Evolutionary conservation across 2,797 vertebrate genomes (phyloP), one percentile per base, ranked within the genome.

Genomic region (Myripristis murdjan): DNA sequence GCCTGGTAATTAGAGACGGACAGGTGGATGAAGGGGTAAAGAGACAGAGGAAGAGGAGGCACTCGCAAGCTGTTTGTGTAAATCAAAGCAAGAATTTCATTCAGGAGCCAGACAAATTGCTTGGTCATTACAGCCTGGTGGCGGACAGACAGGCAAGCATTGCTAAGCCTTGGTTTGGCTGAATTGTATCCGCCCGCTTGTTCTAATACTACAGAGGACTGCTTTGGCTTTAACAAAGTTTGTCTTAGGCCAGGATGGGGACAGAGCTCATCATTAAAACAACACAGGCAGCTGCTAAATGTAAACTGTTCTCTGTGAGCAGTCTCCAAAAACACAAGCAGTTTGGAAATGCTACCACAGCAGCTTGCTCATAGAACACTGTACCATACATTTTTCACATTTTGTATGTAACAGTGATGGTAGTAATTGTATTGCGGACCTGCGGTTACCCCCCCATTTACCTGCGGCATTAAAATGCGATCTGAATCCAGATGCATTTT

Each of bases 1-100:
- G 68, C 56, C n/a, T 1, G 20, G 59, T 79, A 82, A 87, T 82
- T 75, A 68, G 66, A 76, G 81, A 73, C n/a, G 47, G 24, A 55
- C 66, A 71, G 76, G 46, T 0, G 7, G 47, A 77, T 55, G 60
- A 43, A 72, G 33, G 58, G 44, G 28, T 55, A 20, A 58, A 58
- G 72, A 57, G 68, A 70, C 60, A 51, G 55, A 47, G 14, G 63
- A 24, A 64, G 60, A 64, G 46, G 54, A 70, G 73, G 64, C 23
- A 14, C 53, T 39, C 60, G 70, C 46, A 49, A 69, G 52, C 54
- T 59, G 54, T 71, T 48, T 22, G 55, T 58, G 74, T 41, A 51
- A 77, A 75, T 69, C 62, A 82, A 55, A 77, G 65, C 11, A 22
- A 20, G 51, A 41, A n/a, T n/a, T 24, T 82, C 48, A 15, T 75